These are phyloP conservation scores for Nephrotoma flavescens DNA, from an alignment of 2,888 invertebrate genomes.

Conservation along the genomic window DNA sequence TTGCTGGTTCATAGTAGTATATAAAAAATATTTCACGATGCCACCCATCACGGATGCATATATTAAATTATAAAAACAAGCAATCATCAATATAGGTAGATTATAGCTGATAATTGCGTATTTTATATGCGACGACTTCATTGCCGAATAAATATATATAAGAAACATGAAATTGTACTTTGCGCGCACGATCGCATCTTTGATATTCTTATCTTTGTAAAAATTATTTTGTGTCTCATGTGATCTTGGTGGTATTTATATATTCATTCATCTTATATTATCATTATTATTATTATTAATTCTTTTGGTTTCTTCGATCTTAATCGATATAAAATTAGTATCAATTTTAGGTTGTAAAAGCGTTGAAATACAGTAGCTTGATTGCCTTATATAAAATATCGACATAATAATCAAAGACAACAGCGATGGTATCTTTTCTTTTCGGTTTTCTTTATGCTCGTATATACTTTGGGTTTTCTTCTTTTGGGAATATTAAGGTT, in stretches of 20 bases:
- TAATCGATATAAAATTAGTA: conserved; percentile 11
- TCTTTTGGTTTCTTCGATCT: conserved; percentile 9
- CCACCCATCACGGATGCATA: background rate
- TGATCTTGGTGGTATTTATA: background rate
- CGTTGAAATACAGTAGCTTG: conserved; percentile 11
- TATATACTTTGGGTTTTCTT: background rate
- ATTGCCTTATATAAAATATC: conserved; percentile 6
- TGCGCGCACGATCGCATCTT: background rate
- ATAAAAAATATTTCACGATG: background rate
- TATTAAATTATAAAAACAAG: background rate
- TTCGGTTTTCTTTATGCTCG: background rate
- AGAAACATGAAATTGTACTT: background rate
- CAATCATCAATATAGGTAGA: background rate
- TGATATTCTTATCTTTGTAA: background rate
- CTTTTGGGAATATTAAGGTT: background rate
- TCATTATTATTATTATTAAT: background rate
- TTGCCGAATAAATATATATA: background rate
- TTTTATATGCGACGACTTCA: background rate
- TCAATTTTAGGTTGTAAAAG: conserved; percentile 8
- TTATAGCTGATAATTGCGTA: background rate
- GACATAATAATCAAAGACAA: background rate
- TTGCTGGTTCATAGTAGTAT: no score
- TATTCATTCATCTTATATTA: background rate
- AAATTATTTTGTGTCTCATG: background rate
- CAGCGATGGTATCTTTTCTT: background rate